Evolutionary conservation across 2,888 invertebrate species (phyloP), one percentile per base, ranked within the genome.

Genomic region (Blastobasis adustella): DNA sequence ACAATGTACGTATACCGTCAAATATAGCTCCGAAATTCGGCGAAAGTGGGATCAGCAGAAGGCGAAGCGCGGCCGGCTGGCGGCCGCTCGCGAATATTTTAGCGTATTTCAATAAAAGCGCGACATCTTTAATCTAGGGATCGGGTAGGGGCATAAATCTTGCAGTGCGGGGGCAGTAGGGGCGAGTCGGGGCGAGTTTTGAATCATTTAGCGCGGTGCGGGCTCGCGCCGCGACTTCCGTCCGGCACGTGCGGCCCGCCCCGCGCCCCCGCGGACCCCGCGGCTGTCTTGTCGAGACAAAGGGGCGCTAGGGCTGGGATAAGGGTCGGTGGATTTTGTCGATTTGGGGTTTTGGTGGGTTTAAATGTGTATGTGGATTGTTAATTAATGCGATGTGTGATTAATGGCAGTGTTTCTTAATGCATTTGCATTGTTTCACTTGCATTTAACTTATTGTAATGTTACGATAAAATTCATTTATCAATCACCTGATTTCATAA

Each of bases 261-360:
- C 69, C 62, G 60, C 52, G 57, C 62, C 62, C 66, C 64, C 66
- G 57, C 63, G 58, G 57, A 45, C 61, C 54, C 63, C 71, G 81
- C 84, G 86, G 82, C 86, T 87, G 86, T 88, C 88, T 88, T 88
- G 83, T 79, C 85, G 86, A 88, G 88, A 89, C 88, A 88, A 88
- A 87, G 86, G 86, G 84, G 79, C 82, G 68, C 58, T 77, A 82
- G 87, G 56, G 82, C 54, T 71, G 81, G 54, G 50, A 46, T 52
- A 46, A 1, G 5, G 6, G 46, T 37, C 37, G 43, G 49, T 55
- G 56, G 56, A 51, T 69, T n/a, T n/a, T n/a, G n/a, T n/a, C n/a
- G n/a, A n/a, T n/a, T n/a, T n/a, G 23, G 23, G 23, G 23, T 23
- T 23, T 23, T 23, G 23, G 23, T 1, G 1, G 23, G 23, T 23